Evolutionary conservation across 2,797 vertebrate genomes (phyloP).

Genomic region (Coregonus sp.): DNA sequence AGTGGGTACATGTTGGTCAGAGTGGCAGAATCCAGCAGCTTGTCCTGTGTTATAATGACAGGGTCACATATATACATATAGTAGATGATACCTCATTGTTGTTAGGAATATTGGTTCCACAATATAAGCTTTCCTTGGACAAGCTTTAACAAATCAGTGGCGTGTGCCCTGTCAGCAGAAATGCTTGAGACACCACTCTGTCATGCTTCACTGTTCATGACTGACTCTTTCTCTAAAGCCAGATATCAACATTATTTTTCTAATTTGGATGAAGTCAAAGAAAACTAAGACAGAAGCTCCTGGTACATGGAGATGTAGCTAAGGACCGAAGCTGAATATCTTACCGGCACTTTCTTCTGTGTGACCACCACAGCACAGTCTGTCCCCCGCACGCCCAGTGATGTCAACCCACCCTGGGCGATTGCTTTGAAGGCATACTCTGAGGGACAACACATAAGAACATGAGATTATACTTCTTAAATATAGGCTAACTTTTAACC

Average conservation of each 20-base stretch:
- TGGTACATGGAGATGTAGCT: neutral
- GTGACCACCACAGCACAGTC: constrained; percentile 75
- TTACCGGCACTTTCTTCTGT: constrained; percentile 81
- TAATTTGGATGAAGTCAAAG: neutral
- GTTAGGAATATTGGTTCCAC: neutral
- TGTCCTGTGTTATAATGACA: constrained; percentile 65
- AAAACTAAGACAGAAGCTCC: neutral
- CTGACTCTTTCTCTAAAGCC: constrained; percentile 2
- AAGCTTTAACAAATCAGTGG: neutral
- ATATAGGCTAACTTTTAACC: neutral
- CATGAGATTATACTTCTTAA: neutral
- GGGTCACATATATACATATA: neutral
- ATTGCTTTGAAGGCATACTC: constrained; percentile 84
- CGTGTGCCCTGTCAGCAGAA: constrained; percentile 32
- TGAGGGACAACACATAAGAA: constrained; percentile 28
- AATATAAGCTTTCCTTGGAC: neutral
- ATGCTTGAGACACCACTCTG: constrained; percentile 39
- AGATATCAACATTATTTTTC: neutral
- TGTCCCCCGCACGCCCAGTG: constrained; percentile 72
- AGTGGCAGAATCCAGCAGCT: constrained; percentile 76
- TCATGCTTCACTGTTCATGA: constrained; percentile 28
- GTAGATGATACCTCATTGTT: neutral
- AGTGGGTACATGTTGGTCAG: constrained; percentile 78
- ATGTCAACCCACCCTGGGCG: constrained; percentile 74
- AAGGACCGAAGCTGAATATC: constrained; percentile 6